Base-by-base conservation (phyloP, 2,888 invertebrate species). In the Bedellia somnulentella region DNA sequence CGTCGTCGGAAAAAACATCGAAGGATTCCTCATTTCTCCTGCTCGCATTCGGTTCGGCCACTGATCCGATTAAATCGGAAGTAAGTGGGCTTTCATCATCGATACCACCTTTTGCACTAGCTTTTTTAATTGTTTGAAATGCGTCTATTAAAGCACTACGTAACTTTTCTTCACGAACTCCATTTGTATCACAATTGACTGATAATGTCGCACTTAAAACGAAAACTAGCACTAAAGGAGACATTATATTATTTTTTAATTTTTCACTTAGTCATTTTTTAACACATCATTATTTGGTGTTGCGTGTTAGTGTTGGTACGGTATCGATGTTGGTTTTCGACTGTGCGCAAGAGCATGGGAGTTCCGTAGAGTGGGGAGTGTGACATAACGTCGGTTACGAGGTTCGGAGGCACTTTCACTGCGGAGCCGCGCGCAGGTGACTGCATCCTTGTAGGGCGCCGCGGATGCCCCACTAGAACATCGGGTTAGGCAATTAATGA, bases 381-480 rank as follows among this genome's bases (percentile, higher is more conserved):
- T 73, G 71, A 73, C 71, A 71, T 73, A 71, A 73, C 64, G 45
- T 42, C 49, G n/a, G 55, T 63, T 61, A 62, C 64, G 59, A 52
- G 45, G 57, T 47, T 45, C 47, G 44, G 39, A 43, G 47, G 47
- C 57, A 68, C 70, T 71, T 71, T 71, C 71, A 68, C 71, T 67
- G 60, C 25, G 22, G 22, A 24, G 24, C n/a, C 30, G 24, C 42
- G 45, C 42, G 37, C 53, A 46, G 49, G 43, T 45, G 44, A 41
- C 30, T 10, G 37, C 44, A 45, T 48, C 51, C 49, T 50, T 46
- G 45, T 47, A 47, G 45, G 49, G 45, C 47, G 45, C 39, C 38
- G 42, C 43, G 35, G 38, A 29, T 37, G 44, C 34, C 43, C 43
- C 40, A 43, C 41, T 44, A 44, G 39, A 30, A 34, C 33, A 29